phyloP scores from a whole-genome alignment of 2,113 vertebrate genomes.

The Gila orcuttii region DNA sequence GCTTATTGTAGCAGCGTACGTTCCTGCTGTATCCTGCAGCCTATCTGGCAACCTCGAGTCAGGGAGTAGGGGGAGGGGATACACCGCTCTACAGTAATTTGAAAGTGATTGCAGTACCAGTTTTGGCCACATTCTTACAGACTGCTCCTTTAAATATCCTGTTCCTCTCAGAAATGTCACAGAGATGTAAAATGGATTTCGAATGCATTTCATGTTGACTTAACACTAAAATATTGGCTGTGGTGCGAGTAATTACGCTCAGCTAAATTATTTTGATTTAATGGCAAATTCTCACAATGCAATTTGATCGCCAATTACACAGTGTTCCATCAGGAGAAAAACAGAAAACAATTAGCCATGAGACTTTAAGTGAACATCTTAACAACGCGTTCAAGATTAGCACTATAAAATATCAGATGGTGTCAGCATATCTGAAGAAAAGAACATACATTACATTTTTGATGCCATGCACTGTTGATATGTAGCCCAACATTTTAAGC shows the following conservation, averaged over 20 bases:
- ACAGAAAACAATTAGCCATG: not conserved
- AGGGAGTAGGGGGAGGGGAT: too few species aligned
- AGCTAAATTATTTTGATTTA: slow-evolving; percentile 24
- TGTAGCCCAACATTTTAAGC: not conserved
- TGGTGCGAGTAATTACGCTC: slow-evolving; percentile 4
- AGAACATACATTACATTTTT: not conserved
- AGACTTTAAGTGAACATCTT: slow-evolving; percentile 1
- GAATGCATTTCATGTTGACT: not conserved
- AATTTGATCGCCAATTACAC: not conserved
- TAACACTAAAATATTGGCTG: not conserved
- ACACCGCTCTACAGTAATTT: too few species aligned
- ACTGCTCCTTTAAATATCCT: not conserved
- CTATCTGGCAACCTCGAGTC: too few species aligned
- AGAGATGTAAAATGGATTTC: not conserved
- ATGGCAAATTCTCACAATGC: not conserved
- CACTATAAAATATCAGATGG: not conserved
- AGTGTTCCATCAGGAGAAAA: not conserved
- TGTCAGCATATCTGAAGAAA: slow-evolving; percentile 6
- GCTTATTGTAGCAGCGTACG: too few species aligned
- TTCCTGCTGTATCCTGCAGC: too few species aligned
- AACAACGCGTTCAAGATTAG: not conserved
- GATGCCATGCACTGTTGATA: not conserved
- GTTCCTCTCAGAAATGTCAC: not conserved
- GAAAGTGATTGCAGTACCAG: too few species aligned
- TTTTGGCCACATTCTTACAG: too few species aligned